Evolutionary conservation across 2,797 vertebrate species (phyloP).

Genomic region (Sebastes elongatus): DNA sequence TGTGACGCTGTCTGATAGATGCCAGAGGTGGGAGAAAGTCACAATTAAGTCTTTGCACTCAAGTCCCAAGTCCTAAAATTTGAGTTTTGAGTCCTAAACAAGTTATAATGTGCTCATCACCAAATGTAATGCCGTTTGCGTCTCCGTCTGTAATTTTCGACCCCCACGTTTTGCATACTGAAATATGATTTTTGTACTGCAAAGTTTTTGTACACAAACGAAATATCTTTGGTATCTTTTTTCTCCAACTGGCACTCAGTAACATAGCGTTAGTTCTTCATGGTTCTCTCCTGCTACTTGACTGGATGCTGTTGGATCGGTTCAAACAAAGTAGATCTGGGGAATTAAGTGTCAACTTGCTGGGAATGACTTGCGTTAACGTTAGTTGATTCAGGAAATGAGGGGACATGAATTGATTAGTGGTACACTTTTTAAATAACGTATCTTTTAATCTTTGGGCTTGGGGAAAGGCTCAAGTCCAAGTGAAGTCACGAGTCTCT

Average conservation of each 20-base stretch:
- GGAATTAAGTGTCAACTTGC: not conserved
- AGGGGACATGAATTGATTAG: not conserved
- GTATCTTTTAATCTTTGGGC: not conserved
- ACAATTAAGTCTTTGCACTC: too few species aligned
- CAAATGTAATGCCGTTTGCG: not conserved
- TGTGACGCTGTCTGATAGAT: accelerated
- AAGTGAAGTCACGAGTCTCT: not conserved
- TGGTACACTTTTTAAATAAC: not conserved
- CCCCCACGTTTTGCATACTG: not conserved
- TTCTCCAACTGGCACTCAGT: not conserved
- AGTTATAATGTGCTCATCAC: not conserved
- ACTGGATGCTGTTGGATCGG: not conserved
- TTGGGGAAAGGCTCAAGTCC: not conserved
- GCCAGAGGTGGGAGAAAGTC: not conserved
- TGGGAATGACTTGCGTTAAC: not conserved
- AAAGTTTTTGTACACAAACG: too few species aligned
- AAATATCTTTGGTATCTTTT: not conserved
- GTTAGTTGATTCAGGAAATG: not conserved
- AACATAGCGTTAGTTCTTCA: not conserved
- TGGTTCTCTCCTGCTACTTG: not conserved
- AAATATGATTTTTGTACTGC: too few species aligned
- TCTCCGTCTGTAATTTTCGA: not conserved
- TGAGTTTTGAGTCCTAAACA: not conserved
- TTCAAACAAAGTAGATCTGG: not conserved
- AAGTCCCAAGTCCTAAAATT: too few species aligned